Base-by-base conservation (phyloP, 1,140 invertebrate genomes). In the Bombus vancouverensis region DNA sequence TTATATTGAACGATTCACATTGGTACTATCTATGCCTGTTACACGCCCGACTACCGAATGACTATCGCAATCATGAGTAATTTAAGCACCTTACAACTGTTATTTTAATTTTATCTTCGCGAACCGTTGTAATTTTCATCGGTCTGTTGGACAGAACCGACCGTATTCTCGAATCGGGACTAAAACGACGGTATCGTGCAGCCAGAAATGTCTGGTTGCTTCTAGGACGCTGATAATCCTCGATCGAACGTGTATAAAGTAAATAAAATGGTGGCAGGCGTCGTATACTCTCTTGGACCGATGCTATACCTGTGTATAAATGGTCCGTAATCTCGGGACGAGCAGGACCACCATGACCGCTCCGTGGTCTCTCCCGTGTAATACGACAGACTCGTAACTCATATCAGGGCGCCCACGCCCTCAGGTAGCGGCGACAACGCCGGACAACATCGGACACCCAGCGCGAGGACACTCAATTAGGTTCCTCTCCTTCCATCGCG, bases 391-490 rank as follows among this genome's bases (percentile, higher is more conserved):
- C 93, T 92, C 94, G 95, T 95, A 95, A 95, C 92, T 95, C 95
- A 95, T 95, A 95, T 95, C 94, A 92, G 89, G 90, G 89, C 93
- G 94, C 93, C 94, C 93, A 95, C 94, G 93, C 93, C 93, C 92
- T 93, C 91, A 94, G 93, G 95, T 95, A 95, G 94, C 94, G 92
- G 94, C 94, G 94, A 95, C 94, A 95, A 94, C 92, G 91, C 88
- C 89, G 93, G 93, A 93, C 94, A 94, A 95, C 94, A 92, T 93
- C 88, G 94, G 92, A 95, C 94, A 95, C 94, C 94, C 94, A 95
- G 93, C 89, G 94, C 92, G 94, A 95, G 92, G 94, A 95, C 95
- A 95, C 93, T 95, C 94, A 95, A 95, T 95, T 95, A 95, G 94
- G 92, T 91, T 87, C 78, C 84, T 88, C 87, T 85, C 73, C 89